Evolutionary conservation across 2,113 vertebrate species (phyloP).

Genomic region (Phrynocephalus versicolor): DNA sequence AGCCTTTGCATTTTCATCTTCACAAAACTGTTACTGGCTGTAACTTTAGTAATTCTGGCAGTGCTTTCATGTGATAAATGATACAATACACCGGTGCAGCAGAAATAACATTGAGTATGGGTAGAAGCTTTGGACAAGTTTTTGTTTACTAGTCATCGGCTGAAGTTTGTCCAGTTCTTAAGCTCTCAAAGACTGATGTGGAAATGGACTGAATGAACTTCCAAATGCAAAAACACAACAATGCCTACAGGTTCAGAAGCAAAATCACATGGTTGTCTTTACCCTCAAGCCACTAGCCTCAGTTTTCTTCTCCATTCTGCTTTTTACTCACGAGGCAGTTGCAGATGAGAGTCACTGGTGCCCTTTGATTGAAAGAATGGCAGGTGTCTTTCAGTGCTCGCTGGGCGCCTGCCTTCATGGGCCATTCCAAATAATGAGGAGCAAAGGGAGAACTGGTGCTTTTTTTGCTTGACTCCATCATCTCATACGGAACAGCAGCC

Average conservation of each 20-base stretch:
- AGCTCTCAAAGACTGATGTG: neutral
- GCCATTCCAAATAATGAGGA: neutral
- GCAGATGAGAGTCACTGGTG: neutral
- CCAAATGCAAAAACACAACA: neutral
- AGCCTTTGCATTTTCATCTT: neutral
- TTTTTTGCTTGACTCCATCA: neutral
- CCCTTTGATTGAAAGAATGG: neutral
- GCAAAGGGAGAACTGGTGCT: neutral
- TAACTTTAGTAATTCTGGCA: slow-evolving; percentile 24
- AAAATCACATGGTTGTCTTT: neutral
- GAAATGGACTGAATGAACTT: neutral
- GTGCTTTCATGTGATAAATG: neutral
- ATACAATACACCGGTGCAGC: neutral
- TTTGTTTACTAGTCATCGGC: neutral
- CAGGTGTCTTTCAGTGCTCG: neutral
- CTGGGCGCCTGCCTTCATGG: neutral
- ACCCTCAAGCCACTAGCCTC: neutral
- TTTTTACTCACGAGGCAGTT: neutral
- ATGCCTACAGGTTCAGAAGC: neutral
- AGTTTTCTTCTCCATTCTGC: neutral
- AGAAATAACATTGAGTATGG: neutral
- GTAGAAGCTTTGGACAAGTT: neutral
- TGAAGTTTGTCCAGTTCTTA: neutral
- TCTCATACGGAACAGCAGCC: neutral
- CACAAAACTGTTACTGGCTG: neutral